Base-by-base conservation (phyloP, 64 coral and sea anemone species). In the Porites lutea region DNA sequence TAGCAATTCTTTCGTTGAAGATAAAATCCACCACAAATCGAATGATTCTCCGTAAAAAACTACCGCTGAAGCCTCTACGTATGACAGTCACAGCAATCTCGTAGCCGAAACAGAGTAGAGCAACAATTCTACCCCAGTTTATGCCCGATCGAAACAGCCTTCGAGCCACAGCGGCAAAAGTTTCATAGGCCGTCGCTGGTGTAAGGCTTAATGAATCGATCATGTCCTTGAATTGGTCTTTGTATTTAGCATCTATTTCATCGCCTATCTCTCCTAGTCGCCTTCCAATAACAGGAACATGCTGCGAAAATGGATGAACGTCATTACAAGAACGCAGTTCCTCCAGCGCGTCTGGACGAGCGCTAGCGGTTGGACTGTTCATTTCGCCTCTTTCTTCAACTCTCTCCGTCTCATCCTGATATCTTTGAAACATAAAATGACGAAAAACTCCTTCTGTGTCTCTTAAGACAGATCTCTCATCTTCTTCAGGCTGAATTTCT, bases 221-320 rank as follows among this genome's bases (percentile, higher is more conserved):
- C 97, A 99, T 99, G 11, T 99, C 97, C 73, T 96, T 95, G 77
- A 99, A 99, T 65, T 99, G 94, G 20, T 99, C 97, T 65, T 95
- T 96, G 62, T 99, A 99, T 81, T 85, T 96, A 74, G 91, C 91
- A 86, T 96, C 91, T 55, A 99, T 99, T 88, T 99, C 94, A 87
- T 99, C 97, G 61, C 97, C 97, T 70, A 99, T 86, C 64, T 99
- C 97, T 89, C 97, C 94, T 58, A 99, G 80, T 51, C 97, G 94
- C 73, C 76, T 90, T 8, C 97, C 94, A 69, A 99, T 93, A 52
- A 92, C 81, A 27, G 88, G 87, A 66, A 93, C 92, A 88, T 96
- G 75, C n/a, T 90, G 92, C 16, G 90, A 84, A 90, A 89, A 77
- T 52, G 71, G 55, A 79, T 89, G 78, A 71, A 77, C 85, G 23